Evolutionary conservation across 2,888 invertebrate species (phyloP).

Genomic region (Byasa hedistus): DNA sequence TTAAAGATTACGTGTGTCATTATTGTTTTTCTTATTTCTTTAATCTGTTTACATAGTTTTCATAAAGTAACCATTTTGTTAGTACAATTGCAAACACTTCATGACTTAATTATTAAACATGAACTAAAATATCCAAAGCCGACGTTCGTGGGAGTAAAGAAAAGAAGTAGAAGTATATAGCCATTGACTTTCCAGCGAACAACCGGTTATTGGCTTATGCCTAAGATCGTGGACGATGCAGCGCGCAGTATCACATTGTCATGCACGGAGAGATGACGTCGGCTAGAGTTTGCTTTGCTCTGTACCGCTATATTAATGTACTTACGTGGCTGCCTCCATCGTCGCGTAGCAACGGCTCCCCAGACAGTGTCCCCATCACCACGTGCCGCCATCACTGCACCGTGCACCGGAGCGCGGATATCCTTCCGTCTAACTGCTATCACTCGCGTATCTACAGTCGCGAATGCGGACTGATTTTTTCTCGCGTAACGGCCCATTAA

Average conservation of each 20-base stretch:
- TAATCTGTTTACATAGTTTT: not conserved
- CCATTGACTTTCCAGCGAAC: slow-evolving; percentile 14
- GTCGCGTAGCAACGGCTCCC: slow-evolving; percentile 50
- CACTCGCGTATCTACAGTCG: slow-evolving; percentile 78
- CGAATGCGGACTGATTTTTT: slow-evolving; percentile 81
- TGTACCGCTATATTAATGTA: slow-evolving; percentile 30
- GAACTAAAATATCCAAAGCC: not conserved
- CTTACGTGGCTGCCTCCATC: slow-evolving; percentile 44
- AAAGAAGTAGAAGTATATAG: slow-evolving; percentile 11
- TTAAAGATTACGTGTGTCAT: too few species aligned
- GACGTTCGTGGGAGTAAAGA: not conserved
- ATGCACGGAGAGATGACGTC: slow-evolving; percentile 43
- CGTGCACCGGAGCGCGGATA: slow-evolving; percentile 53
- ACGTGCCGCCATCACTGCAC: slow-evolving; percentile 48
- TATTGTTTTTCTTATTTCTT: not conserved
- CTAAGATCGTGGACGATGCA: slow-evolving; percentile 26
- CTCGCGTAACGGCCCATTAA: slow-evolving; percentile 80
- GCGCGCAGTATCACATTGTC: slow-evolving; percentile 43
- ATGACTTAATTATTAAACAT: slow-evolving; percentile 1
- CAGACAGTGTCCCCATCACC: slow-evolving; percentile 29
- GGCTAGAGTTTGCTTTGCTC: slow-evolving; percentile 29
- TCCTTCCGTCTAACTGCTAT: slow-evolving; percentile 74
- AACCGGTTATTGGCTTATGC: slow-evolving; percentile 28
- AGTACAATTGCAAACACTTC: not conserved
- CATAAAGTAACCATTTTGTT: not conserved